Evolutionary conservation across 2,113 vertebrate genomes (phyloP).

Genomic region (Eudyptes chrysolophus): DNA sequence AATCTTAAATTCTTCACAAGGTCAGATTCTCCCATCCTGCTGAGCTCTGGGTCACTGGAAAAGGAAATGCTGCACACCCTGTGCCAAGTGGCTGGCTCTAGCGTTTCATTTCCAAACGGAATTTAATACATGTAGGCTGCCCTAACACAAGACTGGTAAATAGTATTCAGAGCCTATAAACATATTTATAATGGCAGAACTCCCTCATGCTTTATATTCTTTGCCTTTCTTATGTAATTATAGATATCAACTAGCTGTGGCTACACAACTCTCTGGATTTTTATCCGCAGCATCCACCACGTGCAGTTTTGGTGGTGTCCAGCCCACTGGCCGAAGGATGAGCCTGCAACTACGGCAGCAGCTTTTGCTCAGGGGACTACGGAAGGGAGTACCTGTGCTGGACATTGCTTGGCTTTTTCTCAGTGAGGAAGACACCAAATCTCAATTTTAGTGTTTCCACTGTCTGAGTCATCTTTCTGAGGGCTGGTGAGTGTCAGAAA

Average conservation of each 20-base stretch:
- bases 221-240: not conserved
- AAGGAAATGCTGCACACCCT: not conserved
- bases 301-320: not conserved
- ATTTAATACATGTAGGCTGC: not conserved
- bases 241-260: not conserved
- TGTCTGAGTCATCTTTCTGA: not conserved
- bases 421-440: not conserved
- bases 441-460: not conserved
- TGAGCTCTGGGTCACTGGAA: not conserved
- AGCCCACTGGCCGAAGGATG: accelerated
- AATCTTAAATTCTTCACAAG: not conserved
- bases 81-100: not conserved
- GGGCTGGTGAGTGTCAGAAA: not conserved
- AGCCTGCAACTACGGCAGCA: not conserved
- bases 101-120: not conserved
- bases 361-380: not conserved
- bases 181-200: not conserved
- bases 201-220: not conserved
- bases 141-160: not conserved
- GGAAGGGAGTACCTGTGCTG: not conserved
- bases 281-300: not conserved
- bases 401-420: not conserved
- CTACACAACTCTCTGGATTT: not conserved
- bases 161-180: not conserved
- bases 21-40: not conserved